phyloP scores from a whole-genome alignment of 2,888 invertebrate genomes.

The Eulithis prunata region DNA sequence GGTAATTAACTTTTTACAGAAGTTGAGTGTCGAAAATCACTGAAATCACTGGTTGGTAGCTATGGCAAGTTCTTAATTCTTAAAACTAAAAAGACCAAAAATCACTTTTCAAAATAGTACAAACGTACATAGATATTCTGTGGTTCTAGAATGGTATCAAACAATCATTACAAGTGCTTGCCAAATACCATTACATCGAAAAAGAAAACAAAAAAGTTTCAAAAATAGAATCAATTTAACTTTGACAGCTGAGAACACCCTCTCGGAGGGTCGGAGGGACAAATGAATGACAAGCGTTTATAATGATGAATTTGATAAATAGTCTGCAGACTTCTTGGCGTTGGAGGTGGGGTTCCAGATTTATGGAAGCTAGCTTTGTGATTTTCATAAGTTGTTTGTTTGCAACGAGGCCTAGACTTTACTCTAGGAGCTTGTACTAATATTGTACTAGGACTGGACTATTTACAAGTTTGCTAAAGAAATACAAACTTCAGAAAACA shows the following conservation, averaged over 20 bases:
- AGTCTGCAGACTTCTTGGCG: constrained; percentile 23
- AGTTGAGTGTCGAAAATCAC: too few species aligned
- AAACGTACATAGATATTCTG: too few species aligned
- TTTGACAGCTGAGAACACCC: constrained; percentile 7
- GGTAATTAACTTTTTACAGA: too few species aligned
- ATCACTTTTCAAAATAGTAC: too few species aligned
- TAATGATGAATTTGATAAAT: constrained; percentile 32
- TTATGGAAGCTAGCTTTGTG: constrained; percentile 9
- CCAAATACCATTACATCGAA: too few species aligned
- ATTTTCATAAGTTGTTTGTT: constrained; percentile 11
- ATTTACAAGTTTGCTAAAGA: too few species aligned
- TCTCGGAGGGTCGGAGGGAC: constrained; percentile 13
- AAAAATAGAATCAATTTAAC: constrained; percentile 15
- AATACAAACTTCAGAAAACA: background rate
- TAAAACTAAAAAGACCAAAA: too few species aligned
- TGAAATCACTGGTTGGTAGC: too few species aligned
- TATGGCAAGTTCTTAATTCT: too few species aligned
- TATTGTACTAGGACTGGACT: too few species aligned
- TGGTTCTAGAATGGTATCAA: too few species aligned
- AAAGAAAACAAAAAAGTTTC: background rate
- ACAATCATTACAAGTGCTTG: too few species aligned
- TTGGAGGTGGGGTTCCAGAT: background rate
- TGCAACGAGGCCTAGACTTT: background rate
- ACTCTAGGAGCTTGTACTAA: background rate
- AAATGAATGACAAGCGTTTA: constrained; percentile 27